Evolutionary conservation across 2,888 invertebrate species (phyloP).

Genomic region (Geophilus truncorum): DNA sequence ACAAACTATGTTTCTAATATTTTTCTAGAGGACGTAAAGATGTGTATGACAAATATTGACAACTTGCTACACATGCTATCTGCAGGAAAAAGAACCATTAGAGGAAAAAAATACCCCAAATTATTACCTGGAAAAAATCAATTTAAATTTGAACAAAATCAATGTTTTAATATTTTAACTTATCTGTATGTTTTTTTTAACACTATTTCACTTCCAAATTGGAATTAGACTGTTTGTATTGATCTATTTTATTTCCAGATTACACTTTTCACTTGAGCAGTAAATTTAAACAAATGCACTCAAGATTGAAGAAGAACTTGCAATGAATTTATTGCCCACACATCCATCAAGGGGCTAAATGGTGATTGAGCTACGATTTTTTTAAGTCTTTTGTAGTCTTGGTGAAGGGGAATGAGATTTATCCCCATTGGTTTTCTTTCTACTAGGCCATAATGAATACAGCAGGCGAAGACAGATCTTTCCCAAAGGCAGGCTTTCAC

Average conservation of each 20-base stretch:
- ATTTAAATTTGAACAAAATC: too few relatives aligned
- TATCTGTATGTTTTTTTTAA: too few relatives aligned
- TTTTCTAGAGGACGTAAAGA: background rate
- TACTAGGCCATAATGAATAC: constrained; percentile 11
- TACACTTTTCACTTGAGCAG: background rate
- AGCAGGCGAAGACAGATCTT: constrained; percentile 25
- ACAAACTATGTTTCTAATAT: constrained; percentile 13
- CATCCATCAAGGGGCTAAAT: background rate
- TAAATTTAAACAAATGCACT: background rate
- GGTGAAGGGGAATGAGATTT: background rate
- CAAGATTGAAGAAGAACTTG: background rate
- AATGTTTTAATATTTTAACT: too few relatives aligned
- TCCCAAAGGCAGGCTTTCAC: constrained; percentile 10
- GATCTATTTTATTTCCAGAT: background rate
- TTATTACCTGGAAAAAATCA: too few relatives aligned
- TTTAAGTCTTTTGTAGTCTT: constrained; percentile 14
- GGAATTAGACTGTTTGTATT: background rate
- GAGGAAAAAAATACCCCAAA: too few relatives aligned
- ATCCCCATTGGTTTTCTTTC: constrained; percentile 21
- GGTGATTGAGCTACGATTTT: constrained; percentile 23
- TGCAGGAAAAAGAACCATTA: background rate
- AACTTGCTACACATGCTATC: background rate
- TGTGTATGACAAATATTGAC: background rate
- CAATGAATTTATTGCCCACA: background rate
- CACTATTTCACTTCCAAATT: too few relatives aligned